Conservation (phyloP, 2,888 invertebrate genomes). For the Saturnia japonica region DNA sequence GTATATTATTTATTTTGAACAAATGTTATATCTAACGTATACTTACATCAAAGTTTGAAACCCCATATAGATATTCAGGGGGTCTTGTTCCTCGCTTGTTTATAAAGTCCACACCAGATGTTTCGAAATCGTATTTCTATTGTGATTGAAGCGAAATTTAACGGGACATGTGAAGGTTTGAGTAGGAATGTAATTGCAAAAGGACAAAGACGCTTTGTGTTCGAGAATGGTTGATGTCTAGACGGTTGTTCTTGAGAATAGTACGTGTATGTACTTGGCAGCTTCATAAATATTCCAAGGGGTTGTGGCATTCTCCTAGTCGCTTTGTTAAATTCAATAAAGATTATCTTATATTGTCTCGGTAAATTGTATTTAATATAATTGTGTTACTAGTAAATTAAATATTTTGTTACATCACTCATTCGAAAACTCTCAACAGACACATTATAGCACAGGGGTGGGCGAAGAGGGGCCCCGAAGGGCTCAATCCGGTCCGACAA, state of each 20-base stretch:
- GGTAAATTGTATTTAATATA: neutral
- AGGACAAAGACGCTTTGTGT: slow-evolving; percentile 13
- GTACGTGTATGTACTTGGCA: slow-evolving; percentile 15
- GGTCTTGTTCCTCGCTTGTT: neutral
- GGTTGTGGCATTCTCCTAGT: neutral
- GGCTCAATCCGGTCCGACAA: too few species aligned
- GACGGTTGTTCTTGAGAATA: slow-evolving; percentile 14
- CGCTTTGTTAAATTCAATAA: neutral
- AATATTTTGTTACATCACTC: too few species aligned
- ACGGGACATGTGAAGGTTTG: slow-evolving; percentile 10
- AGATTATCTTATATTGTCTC: neutral
- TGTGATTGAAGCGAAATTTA: slow-evolving; percentile 17
- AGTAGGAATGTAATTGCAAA: slow-evolving; percentile 15
- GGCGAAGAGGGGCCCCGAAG: too few species aligned
- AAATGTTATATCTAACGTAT: neutral
- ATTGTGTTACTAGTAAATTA: neutral
- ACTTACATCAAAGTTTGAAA: neutral
- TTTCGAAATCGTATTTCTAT: slow-evolving; percentile 11
- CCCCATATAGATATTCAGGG: neutral
- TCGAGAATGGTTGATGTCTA: slow-evolving; percentile 14
- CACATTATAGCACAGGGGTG: too few species aligned
- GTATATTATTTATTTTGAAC: neutral
- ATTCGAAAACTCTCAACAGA: too few species aligned
- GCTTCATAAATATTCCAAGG: slow-evolving; percentile 20
- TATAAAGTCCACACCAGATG: neutral